Evolutionary conservation across 2,113 vertebrate genomes (phyloP), one percentile per base, ranked within the genome.

Genomic region (Ceyx cyanopectus): DNA sequence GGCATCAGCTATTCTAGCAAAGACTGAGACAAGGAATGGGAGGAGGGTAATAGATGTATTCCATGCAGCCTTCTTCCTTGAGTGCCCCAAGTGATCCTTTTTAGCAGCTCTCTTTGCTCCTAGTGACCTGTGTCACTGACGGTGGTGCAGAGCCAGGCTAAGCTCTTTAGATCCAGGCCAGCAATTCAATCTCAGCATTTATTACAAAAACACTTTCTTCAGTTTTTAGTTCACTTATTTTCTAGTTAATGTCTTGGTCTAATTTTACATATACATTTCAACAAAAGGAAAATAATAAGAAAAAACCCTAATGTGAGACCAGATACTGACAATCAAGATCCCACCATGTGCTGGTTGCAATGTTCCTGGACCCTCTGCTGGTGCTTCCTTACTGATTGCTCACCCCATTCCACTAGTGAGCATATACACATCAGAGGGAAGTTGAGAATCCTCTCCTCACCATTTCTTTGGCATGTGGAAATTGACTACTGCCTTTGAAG

Each of bases 351-450:
- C 22, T 29, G 3, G 7, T 43, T 17, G 8, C 29, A 40, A 24
- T 2, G 0, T 45, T 63, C 11, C 29, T 78, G 65, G 24, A 26
- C 43, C 45, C 21, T 21, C 81, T 0, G 0, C 24, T 63, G 9
- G 5, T 57, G 15, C 26, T 67, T 77, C 19, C 17, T 77, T 62
- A 5, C 9, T 12, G 2, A 14, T 14, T 26, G 21, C 19, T 72
- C 24, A 21, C 23, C 13, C 24, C 11, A 27, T 51, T 26, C 32
- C 48, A 56, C 37, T 1, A 1, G 20, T 13, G 12, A 61, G 14
- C 1, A 0, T 4, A 14, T 18, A n/a, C 8, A 29, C 0, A 0
- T 18, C 41, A 46, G 19, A 66, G 18, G 5, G 24, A 69, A 10
- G 7, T 34, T 10, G 7, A 40, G 15, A 90, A 74, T 22, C 37